Evolutionary conservation across 2,888 invertebrate species (phyloP).

Genomic region (Homarus gammarus): DNA sequence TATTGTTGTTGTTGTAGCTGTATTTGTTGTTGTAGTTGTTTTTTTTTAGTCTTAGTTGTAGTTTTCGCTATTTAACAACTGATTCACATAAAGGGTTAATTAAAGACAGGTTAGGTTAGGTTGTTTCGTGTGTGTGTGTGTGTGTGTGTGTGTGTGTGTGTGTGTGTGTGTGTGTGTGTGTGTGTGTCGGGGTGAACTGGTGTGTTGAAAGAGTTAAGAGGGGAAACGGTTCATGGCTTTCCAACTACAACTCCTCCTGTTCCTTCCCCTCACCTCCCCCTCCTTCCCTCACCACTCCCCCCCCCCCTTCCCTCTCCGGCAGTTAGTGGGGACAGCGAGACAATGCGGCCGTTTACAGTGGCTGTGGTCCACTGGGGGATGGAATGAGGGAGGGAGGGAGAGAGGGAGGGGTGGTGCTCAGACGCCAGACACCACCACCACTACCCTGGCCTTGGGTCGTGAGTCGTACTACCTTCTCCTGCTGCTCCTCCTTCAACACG

Average conservation of each 20-base stretch:
- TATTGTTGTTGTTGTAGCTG: not conserved
- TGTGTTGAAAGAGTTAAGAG: no score
- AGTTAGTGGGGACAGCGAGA: not conserved
- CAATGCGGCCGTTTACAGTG: not conserved
- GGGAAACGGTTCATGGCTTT: not conserved
- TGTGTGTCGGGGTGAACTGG: no score
- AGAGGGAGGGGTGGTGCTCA: not conserved
- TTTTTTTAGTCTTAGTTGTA: no score
- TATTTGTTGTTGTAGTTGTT: no score
- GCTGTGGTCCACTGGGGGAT: no score
- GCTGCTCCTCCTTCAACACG: not conserved
- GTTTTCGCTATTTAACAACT: no score
- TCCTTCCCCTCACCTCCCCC: not conserved
- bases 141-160: no score
- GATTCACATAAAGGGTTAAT: no score
- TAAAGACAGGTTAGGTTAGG: no score
- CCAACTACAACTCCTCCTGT: not conserved
- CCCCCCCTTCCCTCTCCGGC: not conserved
- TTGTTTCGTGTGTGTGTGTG: no score
- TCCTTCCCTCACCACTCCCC: no score
- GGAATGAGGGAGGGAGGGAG: not conserved
- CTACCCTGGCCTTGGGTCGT: not conserved
- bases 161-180: no score
- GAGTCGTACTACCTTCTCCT: not conserved
- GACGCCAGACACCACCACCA: not conserved